phyloP scores from a whole-genome alignment of 2,113 vertebrate species.

The Sminthopsis crassicaudata region DNA sequence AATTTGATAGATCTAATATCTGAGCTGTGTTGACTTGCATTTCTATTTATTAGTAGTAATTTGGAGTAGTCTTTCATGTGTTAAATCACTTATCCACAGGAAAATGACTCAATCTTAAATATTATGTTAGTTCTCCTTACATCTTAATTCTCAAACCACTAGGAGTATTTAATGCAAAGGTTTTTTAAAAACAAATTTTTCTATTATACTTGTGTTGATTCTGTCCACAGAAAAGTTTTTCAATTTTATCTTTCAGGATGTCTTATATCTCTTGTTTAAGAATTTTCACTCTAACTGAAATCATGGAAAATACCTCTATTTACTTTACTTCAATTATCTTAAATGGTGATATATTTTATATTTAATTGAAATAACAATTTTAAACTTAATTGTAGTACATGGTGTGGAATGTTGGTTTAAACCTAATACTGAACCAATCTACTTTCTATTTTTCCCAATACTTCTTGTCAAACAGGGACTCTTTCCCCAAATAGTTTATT shows the following conservation, averaged over 20 bases:
- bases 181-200: not conserved
- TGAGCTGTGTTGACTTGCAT: not conserved
- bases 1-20: not conserved
- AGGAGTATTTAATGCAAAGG: not conserved
- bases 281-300: not conserved
- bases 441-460: not conserved
- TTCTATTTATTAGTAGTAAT: not conserved
- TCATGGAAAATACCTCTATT: not conserved
- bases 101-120: not conserved
- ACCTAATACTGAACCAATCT: not conserved
- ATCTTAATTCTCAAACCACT: not conserved
- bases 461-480: not conserved
- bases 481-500: not conserved
- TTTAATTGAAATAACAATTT: not conserved
- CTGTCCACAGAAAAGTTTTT: not conserved
- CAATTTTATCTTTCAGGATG: not conserved
- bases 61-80: not conserved
- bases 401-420: not conserved
- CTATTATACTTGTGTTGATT: not conserved
- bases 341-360: not conserved
- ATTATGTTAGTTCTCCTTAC: not conserved
- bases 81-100: not conserved
- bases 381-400: not conserved
- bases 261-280: not conserved
- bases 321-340: not conserved